Base-by-base conservation (phyloP, 2,888 invertebrate genomes). In the Rhagonycha lutea region DNA sequence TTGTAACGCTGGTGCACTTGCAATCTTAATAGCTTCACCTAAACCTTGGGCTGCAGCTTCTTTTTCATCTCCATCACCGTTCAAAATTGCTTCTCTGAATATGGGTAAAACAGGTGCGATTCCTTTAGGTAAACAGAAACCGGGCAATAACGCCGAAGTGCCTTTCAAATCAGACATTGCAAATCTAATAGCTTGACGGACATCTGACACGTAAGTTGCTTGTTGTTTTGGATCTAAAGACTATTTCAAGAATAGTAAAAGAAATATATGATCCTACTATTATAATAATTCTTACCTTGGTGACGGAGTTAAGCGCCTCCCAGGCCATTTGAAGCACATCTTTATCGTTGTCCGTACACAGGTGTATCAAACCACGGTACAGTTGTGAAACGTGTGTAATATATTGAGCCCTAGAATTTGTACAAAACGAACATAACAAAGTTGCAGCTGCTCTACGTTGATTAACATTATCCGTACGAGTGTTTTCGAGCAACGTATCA, bases 1-100 rank as follows among this genome's bases (percentile, higher is more conserved):
- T 87, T 98, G 97, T 74, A 99, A 89, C 5, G 98, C 96, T 71
- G 93, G 91, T 0, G 98, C 92, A 80, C 94, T 96, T 7, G 98
- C 97, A 76, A 96, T 89, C 84, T 91, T 91, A 84, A 98, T 96
- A 14, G 96, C 92, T 86, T 93, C 93, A 5, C 89, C 90, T 82
- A 99, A 89, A 79, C 98, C 98, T 85, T 96, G 93, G 8, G 98
- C 97, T 0, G 98, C 98, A 80, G 94, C 94, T 88, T 98, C 99
- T 87, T 99, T 99, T 86, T 97, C 94, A 81, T 99, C 99, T 0
- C 98, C 97, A 74, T 95, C 91, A 0, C 98, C 99, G 88, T 97
- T 98, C 67, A 99, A 90, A 85, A 99, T 95, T 2, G 98, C 97
- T 89, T 99, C 99, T 67, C 99, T 92, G 90, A 98, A 98, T 75